These are phyloP conservation scores for Acanthopleura granulata DNA, from an alignment of 2,888 invertebrate species.

Conservation along the genomic window DNA sequence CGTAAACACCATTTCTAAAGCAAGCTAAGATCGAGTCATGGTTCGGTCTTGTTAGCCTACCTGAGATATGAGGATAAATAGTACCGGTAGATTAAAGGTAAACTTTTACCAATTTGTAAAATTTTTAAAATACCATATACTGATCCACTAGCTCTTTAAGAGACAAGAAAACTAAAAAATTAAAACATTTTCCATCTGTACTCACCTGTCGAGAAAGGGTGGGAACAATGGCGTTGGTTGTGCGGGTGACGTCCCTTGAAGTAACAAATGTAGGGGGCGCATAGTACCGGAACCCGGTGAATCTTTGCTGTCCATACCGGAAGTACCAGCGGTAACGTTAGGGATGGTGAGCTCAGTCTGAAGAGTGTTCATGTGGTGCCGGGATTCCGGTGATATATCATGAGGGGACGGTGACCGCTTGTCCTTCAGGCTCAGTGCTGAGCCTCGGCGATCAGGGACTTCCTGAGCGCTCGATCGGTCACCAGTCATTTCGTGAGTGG, in stretches of 20 bases:
- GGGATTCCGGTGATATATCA: neutral
- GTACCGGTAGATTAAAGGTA: no score
- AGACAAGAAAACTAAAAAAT: no score
- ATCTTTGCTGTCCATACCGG: neutral
- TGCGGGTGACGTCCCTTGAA: constrained; percentile 29
- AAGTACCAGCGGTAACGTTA: neutral
- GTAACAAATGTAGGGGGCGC: constrained; percentile 16
- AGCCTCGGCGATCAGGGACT: neutral
- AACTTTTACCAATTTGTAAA: no score
- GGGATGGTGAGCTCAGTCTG: constrained; percentile 4
- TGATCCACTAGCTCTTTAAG: neutral
- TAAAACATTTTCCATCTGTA: constrained; percentile 4
- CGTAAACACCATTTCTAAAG: no score
- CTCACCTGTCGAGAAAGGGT: constrained; percentile 45
- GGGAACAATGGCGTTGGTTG: constrained; percentile 51
- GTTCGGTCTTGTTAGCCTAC: no score
- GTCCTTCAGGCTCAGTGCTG: neutral
- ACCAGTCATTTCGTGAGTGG: neutral
- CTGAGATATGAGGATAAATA: no score
- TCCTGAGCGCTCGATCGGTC: neutral
- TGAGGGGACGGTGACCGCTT: neutral
- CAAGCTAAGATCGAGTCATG: no score
- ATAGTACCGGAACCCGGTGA: neutral
- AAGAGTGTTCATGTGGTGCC: neutral
- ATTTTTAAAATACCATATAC: neutral